Base-by-base conservation (phyloP, 1,140 invertebrate genomes). In the Tetramorium alpestre region DNA sequence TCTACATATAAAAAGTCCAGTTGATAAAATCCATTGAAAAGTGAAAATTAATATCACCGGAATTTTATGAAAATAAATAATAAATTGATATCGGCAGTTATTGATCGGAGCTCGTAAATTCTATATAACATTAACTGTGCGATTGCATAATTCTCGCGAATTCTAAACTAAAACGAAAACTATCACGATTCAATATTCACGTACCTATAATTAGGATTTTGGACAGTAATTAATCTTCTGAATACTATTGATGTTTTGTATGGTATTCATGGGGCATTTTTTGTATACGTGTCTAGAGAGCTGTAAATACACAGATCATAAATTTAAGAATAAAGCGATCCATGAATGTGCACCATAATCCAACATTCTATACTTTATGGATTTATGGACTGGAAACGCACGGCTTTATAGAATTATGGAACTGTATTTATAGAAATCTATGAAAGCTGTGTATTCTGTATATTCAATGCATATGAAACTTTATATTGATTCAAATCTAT, bases 351-450 rank as follows among this genome's bases (percentile, higher is more conserved):
- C 38, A n/a, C 38, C 33, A 56, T 82, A 11, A 73, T 73, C 25
- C 54, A 82, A 72, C 49, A 72, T 13, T n/a, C 10, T 56, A 41
- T 44, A 13, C 11, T 73, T 70, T 33, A 51, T 58, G 41, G 18
- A 82, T 73, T 73, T 72, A 58, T 73, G 69, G 51, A 58, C n/a
- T 82, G 80, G 38, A 72, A 44, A 72, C 18, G 47, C 28, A 28
- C n/a, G 16, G 60, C 49, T 60, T 72, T 69, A 51, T 44, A 51
- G 38, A 44, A 56, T n/a, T 22, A 22, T 44, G 67, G 16, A 56
- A 44, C 22, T 75, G 54, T 41, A 58, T 73, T 8, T 16, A 13
- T 28, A 47, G 25, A 44, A 58, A 73, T 60, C 41, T 47, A 33
- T 22, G 67, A 72, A 56, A 82, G 10, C 2, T 56, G 22, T 44